These are phyloP conservation scores for Drosophila prostipennis DNA, from an alignment of 2,888 invertebrate genomes.

Conservation along the genomic window DNA sequence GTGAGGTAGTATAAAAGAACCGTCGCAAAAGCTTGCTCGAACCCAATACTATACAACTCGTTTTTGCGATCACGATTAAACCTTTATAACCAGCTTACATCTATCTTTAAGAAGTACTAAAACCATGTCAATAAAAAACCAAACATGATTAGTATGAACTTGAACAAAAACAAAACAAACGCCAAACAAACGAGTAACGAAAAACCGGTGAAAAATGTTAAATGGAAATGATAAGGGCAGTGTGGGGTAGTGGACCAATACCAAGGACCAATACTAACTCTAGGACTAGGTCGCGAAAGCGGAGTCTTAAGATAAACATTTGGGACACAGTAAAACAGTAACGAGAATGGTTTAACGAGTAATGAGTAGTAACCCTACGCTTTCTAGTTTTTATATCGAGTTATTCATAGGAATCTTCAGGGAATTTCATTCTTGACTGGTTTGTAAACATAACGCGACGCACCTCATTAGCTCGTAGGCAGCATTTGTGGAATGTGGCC, in stretches of 20 bases:
- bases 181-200: conserved; percentile 46
- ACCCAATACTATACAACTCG: not conserved
- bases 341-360: conserved; percentile 29
- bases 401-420: conserved; percentile 23
- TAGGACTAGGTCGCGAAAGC: conserved; percentile 40
- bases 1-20: not conserved
- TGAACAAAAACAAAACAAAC: conserved; percentile 26
- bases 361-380: conserved; percentile 35
- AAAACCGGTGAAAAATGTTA: conserved; percentile 23
- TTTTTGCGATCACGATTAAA: conserved; percentile 1
- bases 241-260: conserved; percentile 33
- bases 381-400: conserved; percentile 15
- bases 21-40: not conserved
- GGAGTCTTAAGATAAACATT: conserved; percentile 27
- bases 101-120: conserved; percentile 25
- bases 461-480: conserved; percentile 82
- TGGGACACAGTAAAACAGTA: conserved; percentile 25
- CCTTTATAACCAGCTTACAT: conserved; percentile 12
- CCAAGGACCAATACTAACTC: conserved; percentile 32
- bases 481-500: conserved; percentile 81
- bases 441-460: conserved; percentile 69
- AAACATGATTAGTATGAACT: conserved; percentile 25
- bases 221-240: conserved; percentile 31
- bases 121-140: conserved; percentile 4
- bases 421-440: conserved; percentile 4